Evolutionary conservation across 35 echinoderm and acorn worm species (phyloP).

Genomic region (Anneissia japonica): DNA sequence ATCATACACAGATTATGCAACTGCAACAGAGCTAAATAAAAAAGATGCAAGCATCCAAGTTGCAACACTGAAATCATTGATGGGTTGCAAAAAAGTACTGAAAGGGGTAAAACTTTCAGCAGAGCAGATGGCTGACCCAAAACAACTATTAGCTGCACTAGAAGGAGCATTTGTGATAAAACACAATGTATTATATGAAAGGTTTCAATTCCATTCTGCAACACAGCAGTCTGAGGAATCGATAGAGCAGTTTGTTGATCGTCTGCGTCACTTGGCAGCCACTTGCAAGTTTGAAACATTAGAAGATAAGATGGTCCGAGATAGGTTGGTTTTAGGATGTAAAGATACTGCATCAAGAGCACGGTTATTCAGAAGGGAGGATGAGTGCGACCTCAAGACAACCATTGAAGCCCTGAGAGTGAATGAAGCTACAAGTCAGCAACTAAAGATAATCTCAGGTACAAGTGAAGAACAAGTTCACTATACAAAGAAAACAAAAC

Average conservation of each 20-base stretch:
- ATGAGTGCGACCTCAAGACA: slow-evolving; percentile 4
- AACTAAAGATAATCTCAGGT: slow-evolving; percentile 6
- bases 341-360: slow-evolving; percentile 16
- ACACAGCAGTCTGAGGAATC: slow-evolving; percentile 6
- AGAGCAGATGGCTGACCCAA: too few species aligned
- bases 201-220: slow-evolving; percentile 2
- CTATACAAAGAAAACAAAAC: too few species aligned
- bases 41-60: too few species aligned
- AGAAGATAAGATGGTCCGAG: slow-evolving; percentile 18
- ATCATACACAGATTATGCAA: too few species aligned
- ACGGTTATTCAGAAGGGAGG: slow-evolving; percentile 20
- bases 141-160: too few species aligned
- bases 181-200: too few species aligned
- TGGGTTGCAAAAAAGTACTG: too few species aligned
- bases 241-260: slow-evolving; percentile 5
- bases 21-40: too few species aligned
- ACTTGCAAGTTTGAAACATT: slow-evolving; percentile 8
- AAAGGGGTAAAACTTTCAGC: too few species aligned
- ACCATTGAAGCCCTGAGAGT: slow-evolving; percentile 10
- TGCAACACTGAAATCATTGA: too few species aligned
- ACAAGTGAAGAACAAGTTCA: too few species aligned
- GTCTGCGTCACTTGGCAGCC: slow-evolving; percentile 10
- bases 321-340: slow-evolving; percentile 22
- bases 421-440: slow-evolving; percentile 26
- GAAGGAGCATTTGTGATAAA: too few species aligned